phyloP scores from a whole-genome alignment of 2,113 vertebrate species.

The Cairina moschata region DNA sequence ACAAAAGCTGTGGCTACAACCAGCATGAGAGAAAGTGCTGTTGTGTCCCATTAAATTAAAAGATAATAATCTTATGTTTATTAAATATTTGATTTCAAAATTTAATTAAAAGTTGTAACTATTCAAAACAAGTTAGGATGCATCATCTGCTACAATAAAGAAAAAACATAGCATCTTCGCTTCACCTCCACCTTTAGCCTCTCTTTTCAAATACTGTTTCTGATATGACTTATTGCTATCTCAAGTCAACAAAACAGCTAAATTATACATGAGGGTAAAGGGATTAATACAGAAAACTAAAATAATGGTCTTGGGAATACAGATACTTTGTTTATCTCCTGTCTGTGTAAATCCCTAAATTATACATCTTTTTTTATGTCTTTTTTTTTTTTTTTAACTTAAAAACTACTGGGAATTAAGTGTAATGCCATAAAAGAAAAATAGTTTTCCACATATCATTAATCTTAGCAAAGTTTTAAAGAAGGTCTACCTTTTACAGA shows the following conservation, averaged over 20 bases:
- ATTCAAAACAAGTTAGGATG: background rate
- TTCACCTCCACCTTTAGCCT: background rate
- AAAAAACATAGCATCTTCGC: background rate
- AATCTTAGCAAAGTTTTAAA: background rate
- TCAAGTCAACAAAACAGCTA: background rate
- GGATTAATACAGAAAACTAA: background rate
- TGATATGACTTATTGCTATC: background rate
- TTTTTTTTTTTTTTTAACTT: background rate
- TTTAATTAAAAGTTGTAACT: background rate
- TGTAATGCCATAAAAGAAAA: background rate
- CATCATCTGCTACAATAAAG: background rate
- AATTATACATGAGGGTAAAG: background rate
- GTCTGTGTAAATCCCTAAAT: background rate
- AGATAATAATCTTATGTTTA: background rate
- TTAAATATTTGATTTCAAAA: background rate
- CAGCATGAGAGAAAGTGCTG: background rate
- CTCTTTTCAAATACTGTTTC: background rate
- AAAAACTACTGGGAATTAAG: constrained; percentile 9
- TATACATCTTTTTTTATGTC: background rate
- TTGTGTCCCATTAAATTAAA: background rate
- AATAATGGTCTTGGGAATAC: background rate
- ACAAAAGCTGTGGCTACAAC: background rate
- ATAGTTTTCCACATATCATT: background rate
- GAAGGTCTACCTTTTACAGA: background rate
- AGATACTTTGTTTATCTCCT: background rate